phyloP scores from a whole-genome alignment of 2,113 vertebrate species.

The Rattus rattus region DNA sequence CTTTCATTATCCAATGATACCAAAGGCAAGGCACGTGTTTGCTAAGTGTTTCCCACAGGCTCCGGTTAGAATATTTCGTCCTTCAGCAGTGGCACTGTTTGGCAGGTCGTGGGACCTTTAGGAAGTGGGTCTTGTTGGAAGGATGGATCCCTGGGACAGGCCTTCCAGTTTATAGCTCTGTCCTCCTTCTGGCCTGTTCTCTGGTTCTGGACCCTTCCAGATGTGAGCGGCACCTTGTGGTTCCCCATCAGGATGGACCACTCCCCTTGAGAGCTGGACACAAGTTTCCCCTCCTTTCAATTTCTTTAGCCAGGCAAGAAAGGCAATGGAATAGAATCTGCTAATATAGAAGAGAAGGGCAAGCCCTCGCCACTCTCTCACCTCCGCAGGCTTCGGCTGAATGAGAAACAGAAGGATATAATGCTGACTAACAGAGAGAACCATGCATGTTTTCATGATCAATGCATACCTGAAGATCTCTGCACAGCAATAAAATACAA shows the following conservation, averaged over 20 bases:
- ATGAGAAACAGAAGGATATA: neutral
- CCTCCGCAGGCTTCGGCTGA: neutral
- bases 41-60: neutral
- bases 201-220: neutral
- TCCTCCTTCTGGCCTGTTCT: neutral
- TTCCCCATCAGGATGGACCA: neutral
- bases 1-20: neutral
- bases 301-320: neutral
- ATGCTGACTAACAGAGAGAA: neutral
- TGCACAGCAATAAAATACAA: neutral
- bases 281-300: neutral
- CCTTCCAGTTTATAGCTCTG: neutral
- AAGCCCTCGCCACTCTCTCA: neutral
- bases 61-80: neutral
- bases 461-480: neutral
- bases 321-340: no score
- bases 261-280: neutral
- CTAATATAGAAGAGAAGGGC: neutral
- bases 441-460: neutral
- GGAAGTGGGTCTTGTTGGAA: no score
- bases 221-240: neutral
- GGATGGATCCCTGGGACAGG: neutral
- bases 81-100: neutral
- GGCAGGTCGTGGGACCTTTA: neutral
- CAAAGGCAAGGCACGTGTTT: slow-evolving; percentile 24